Base-by-base conservation (phyloP, 2,888 invertebrate genomes). In the Idaea aversata region DNA sequence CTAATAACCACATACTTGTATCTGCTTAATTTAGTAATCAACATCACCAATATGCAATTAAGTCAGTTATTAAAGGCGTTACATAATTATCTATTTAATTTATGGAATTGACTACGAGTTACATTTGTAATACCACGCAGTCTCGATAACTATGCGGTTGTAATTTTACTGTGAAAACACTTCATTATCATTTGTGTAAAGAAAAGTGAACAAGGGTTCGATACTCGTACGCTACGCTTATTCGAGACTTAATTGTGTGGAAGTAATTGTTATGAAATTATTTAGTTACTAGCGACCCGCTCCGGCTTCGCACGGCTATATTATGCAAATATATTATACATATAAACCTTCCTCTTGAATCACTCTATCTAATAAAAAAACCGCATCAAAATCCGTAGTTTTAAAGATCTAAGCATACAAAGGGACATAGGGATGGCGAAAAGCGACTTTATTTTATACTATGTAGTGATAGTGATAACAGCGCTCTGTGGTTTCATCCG, bases 231-330 rank as follows among this genome's bases (percentile, higher is more conserved):
- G 68, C 63, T 64, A 58, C 66, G 70, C 66, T 47, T 47, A 47
- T 47, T 47, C 13, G 10, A 47, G 47, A 47, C 47, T 47, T 47
- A 47, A 47, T 69, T 67, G 65, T 62, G 61, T 58, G 69, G 63
- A 66, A 64, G 64, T 70, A 67, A 70, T 73, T 69, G 70, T 67
- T 70, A 72, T 72, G 67, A 69, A 72, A 72, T 70, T 67, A 64
- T 67, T 62, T 66, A 68, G 68, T 66, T 67, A 70, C 35, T 61
- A 65, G n/a, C n/a, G n/a, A n/a, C n/a, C n/a, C n/a, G n/a, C n/a
- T n/a, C n/a, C n/a, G n/a, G n/a, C n/a, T n/a, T n/a, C n/a, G n/a
- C n/a, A n/a, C n/a, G n/a, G n/a, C n/a, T n/a, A n/a, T n/a, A n/a
- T n/a, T n/a, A n/a, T n/a, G n/a, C n/a, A n/a, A n/a, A n/a, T n/a